These are phyloP conservation scores for Sphyrna mokarran DNA, from an alignment of 2,113 vertebrate genomes.

Conservation along the genomic window DNA sequence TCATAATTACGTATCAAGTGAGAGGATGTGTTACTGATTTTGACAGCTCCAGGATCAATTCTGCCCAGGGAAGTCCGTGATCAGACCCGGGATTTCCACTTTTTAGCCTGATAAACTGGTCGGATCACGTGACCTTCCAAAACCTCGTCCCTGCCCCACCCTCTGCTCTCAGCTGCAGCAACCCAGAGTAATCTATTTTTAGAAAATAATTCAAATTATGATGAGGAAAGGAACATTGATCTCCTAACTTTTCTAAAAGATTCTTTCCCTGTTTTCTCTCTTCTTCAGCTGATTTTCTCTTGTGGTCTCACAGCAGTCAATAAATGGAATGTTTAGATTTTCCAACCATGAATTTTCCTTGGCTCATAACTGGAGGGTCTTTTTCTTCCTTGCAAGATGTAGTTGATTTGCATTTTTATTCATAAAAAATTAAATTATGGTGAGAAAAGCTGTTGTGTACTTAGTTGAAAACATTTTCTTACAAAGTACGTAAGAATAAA, in stretches of 20 bases:
- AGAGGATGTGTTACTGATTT: no score
- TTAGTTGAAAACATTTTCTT: neutral
- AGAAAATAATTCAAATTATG: neutral
- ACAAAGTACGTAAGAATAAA: neutral
- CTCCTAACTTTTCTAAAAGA: neutral
- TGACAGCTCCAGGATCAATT: no score
- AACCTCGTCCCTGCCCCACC: no score
- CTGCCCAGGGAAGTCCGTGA: no score
- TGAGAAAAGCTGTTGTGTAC: neutral
- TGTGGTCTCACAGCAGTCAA: neutral
- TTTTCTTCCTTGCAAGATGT: neutral
- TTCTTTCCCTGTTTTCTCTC: neutral
- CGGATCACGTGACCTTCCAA: no score
- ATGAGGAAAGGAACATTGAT: neutral
- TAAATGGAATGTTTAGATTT: neutral
- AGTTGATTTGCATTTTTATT: neutral
- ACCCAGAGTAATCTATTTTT: neutral
- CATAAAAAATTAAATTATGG: neutral
- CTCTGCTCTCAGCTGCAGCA: no score
- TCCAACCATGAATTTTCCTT: neutral
- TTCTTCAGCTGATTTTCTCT: neutral
- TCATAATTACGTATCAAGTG: no score
- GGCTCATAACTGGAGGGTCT: neutral
- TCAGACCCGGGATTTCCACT: no score
- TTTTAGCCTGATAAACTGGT: no score